Evolutionary conservation across 2,888 invertebrate species (phyloP).

Genomic region (Amphipyra tragopoginis): DNA sequence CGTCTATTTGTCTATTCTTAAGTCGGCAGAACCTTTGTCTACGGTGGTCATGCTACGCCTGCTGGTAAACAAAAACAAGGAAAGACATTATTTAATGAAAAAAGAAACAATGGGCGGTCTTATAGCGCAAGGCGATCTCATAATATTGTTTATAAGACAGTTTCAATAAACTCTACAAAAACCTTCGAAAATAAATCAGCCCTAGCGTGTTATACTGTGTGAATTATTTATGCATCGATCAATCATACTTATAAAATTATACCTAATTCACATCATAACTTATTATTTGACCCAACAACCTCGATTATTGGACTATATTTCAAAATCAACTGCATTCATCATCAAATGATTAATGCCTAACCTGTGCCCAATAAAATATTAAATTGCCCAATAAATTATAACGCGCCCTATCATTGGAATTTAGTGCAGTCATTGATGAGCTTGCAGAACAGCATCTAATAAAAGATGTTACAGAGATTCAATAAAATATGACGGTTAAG

Average conservation of each 20-base stretch:
- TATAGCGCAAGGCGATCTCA: too few species aligned
- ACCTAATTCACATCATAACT: constrained; percentile 6
- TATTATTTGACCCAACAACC: constrained; percentile 26
- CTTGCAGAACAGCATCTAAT: neutral
- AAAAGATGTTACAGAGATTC: neutral
- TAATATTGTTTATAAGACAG: too few species aligned
- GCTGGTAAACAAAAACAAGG: too few species aligned
- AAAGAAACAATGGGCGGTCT: too few species aligned
- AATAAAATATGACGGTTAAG: neutral
- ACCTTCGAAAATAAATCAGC: too few species aligned
- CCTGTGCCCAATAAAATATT: constrained; percentile 4
- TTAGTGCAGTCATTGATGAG: constrained; percentile 10
- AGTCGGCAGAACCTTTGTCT: too few species aligned
- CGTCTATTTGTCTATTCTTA: too few species aligned
- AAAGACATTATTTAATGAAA: too few species aligned
- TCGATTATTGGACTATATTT: constrained; percentile 11
- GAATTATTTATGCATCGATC: neutral
- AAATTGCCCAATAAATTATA: constrained; percentile 30
- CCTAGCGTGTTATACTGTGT: too few species aligned
- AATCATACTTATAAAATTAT: neutral
- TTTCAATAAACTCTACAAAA: too few species aligned
- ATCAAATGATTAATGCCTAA: constrained; percentile 19
- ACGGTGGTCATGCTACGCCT: too few species aligned
- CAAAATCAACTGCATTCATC: constrained; percentile 26
- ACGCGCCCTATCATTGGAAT: constrained; percentile 19